Percentiles rank a stretch among this genome's conserved stretches.
phyloP scores from a whole-genome alignment of 2,888 invertebrate genomes.

The Saturnia japonica region DNA sequence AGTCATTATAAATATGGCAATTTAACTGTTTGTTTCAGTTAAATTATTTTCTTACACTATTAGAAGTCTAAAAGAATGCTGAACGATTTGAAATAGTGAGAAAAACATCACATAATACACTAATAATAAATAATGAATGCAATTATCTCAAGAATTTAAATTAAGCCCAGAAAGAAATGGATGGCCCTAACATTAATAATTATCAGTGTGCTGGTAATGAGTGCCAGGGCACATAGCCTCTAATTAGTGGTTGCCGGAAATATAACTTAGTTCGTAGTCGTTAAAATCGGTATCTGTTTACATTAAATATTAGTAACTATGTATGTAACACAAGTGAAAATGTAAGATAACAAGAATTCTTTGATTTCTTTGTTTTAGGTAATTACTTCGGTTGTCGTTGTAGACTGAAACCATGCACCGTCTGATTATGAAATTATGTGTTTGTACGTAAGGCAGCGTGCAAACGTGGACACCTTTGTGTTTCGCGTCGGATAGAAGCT shows the following conservation, averaged over 20 bases:
- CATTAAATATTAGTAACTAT: constrained; percentile 1
- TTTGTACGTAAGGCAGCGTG: background rate
- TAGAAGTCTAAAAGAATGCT: background rate
- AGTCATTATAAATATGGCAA: background rate
- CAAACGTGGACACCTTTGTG: too few relatives aligned
- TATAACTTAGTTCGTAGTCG: background rate
- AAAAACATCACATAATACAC: background rate
- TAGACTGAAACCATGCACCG: background rate
- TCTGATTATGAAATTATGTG: background rate
- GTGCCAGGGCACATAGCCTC: background rate
- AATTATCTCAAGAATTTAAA: background rate
- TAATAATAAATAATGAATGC: background rate
- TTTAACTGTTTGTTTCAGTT: too few relatives aligned
- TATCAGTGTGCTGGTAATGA: constrained; percentile 1
- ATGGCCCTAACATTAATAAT: constrained; percentile 7
- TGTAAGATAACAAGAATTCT: background rate
- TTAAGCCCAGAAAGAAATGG: background rate
- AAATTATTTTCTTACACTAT: background rate
- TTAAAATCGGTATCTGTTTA: constrained; percentile 9
- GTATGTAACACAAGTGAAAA: background rate
- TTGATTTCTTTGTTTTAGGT: background rate
- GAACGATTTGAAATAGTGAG: background rate
- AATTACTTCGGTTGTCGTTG: background rate
- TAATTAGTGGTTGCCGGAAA: constrained; percentile 3
- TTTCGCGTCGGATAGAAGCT: too few relatives aligned